These are phyloP conservation scores for Antheraea mylitta DNA, from an alignment of 1,140 invertebrate genomes.

Conservation along the genomic window DNA sequence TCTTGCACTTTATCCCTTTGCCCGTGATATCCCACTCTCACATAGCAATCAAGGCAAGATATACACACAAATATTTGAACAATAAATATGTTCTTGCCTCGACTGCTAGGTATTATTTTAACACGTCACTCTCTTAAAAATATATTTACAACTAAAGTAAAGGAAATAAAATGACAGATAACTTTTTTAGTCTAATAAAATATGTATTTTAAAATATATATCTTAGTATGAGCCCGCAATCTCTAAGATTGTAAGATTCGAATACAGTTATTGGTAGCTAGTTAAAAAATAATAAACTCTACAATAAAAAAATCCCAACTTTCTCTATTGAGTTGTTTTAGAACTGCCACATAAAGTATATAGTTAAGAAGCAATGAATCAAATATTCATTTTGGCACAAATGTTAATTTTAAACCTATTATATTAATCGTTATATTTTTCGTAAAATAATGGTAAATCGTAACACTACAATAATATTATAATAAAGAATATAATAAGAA, in stretches of 20 bases:
- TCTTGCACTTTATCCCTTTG: slow-evolving; percentile 32
- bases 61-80: neutral
- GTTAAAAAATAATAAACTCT: too few species aligned
- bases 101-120: slow-evolving; percentile 51
- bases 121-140: slow-evolving; percentile 31
- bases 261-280: too few species aligned
- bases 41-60: slow-evolving; percentile 69
- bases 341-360: neutral
- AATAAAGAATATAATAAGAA: neutral
- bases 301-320: too few species aligned
- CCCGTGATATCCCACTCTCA: slow-evolving; percentile 37
- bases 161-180: slow-evolving; percentile 6
- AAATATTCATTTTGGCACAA: slow-evolving; percentile 47
- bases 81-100: slow-evolving; percentile 45
- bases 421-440: slow-evolving; percentile 8
- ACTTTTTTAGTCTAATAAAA: neutral
- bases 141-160: slow-evolving; percentile 51
- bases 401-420: slow-evolving; percentile 34
- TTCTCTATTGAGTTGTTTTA: neutral
- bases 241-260: too few species aligned
- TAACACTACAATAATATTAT: neutral
- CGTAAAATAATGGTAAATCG: slow-evolving; percentile 24
- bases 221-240: too few species aligned
- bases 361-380: slow-evolving; percentile 18
- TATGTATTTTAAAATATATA: too few species aligned